Evolutionary conservation across 2,797 vertebrate species (phyloP), one percentile per base, ranked within the genome.

Genomic region (Acanthiza pusilla): DNA sequence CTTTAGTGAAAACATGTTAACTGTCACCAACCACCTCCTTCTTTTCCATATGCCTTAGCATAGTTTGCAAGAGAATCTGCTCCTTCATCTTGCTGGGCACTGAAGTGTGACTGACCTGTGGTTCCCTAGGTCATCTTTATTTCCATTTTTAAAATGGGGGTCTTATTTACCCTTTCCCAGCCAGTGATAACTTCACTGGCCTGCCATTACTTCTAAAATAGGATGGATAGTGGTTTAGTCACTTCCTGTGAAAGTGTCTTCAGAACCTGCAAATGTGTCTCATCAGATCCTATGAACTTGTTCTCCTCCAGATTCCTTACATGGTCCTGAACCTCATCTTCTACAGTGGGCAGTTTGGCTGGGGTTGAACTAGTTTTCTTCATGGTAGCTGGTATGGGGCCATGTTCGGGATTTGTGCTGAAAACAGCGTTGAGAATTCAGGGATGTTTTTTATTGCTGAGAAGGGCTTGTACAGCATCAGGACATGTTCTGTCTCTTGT

Each of bases 291-390:
- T 25, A 22, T 54, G 48, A 42, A 55, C 22, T 54, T 68, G 21
- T 48, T 53, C 26, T 14, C 18, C 23, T 76, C 11, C 57, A 70
- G 16, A n/a, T 70, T 57, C 27, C 43, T 70, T 70, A 42, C 19
- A 20, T 63, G 32, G 22, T 50, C 16, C 38, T 38, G 11, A 63
- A 38, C 32, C 27, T 26, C 23, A 26, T 57, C 42, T 50, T 27
- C 13, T 57, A 8, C 0, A 0, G 57, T 26, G 5, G 3, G 7
- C 0, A 0, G 19, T 82, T 68, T 89, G 32, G 23, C 36, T 70
- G 50, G 9, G 32, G 4, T 43, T 13, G 16, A 38, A 14, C 45
- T 70, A 23, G 36, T n/a, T 55, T 42, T 75, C 19, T 50, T 70
- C 15, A 32, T 19, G 62, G 63, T n/a, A 55, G 42, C 38, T 83